Conservation (phyloP, 1,140 invertebrate species). For the Caenorhabditis briggsae region DNA sequence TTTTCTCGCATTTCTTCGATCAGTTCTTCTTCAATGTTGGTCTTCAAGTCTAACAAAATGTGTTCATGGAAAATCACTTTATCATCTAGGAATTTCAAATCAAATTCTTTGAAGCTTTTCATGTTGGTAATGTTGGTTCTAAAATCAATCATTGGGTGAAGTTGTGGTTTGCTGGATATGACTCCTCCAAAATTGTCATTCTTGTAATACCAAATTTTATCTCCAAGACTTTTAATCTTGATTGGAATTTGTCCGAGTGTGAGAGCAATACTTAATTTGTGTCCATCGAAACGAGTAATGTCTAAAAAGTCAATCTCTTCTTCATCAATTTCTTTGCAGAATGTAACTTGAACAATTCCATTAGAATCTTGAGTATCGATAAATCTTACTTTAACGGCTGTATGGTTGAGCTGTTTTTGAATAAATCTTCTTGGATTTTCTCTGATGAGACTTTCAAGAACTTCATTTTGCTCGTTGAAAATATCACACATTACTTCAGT, state of each 20-base stretch:
- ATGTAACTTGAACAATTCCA: slow-evolving; percentile 66
- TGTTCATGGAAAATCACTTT: slow-evolving; percentile 64
- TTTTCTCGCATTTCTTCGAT: slow-evolving; percentile 66
- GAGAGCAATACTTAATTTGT: slow-evolving; percentile 56
- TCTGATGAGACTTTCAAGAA: slow-evolving; percentile 65
- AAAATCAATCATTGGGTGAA: slow-evolving; percentile 42
- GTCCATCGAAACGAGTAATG: slow-evolving; percentile 68
- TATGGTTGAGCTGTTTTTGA: slow-evolving; percentile 61
- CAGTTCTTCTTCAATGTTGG: slow-evolving; percentile 66
- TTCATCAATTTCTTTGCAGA: slow-evolving; percentile 67
- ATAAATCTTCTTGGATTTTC: slow-evolving; percentile 56
- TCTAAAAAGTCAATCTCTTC: slow-evolving; percentile 61
- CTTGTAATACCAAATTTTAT: too few species aligned
- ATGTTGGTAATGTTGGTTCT: slow-evolving; percentile 53
- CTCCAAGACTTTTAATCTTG: slow-evolving; percentile 66
- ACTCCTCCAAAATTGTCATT: slow-evolving; percentile 61
- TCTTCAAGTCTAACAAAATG: slow-evolving; percentile 58
- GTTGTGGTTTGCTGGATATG: slow-evolving; percentile 61
- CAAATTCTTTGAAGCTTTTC: slow-evolving; percentile 14
- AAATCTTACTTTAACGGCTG: slow-evolving; percentile 47
- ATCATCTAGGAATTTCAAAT: too few species aligned
- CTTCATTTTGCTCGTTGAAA: slow-evolving; percentile 66
- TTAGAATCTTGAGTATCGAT: slow-evolving; percentile 1
- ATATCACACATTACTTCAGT: too few species aligned
- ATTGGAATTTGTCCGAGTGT: slow-evolving; percentile 62